These are phyloP conservation scores for Gobio gobio DNA, from an alignment of 2,113 vertebrate species.

Conservation along the genomic window DNA sequence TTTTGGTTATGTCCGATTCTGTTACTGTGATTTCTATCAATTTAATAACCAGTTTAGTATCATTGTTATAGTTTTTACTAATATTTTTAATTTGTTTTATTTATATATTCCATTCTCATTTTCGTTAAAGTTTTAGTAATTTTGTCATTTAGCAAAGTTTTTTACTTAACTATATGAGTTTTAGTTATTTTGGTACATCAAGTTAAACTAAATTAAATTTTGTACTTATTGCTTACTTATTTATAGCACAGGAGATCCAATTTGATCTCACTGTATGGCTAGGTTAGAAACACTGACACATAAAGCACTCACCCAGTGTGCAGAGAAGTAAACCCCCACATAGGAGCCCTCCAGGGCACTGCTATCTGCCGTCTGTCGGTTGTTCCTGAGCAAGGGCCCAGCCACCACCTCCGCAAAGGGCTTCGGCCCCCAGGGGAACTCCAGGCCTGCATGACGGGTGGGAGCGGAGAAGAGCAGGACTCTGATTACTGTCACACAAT, in stretches of 20 bases:
- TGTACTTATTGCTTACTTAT: too few relatives aligned
- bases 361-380: conserved; percentile 89
- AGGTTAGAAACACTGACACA: background rate
- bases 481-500: conserved; percentile 45
- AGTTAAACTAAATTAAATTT: background rate
- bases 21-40: background rate
- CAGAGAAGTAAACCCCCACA: conserved; percentile 96
- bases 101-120: background rate
- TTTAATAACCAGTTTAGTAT: background rate
- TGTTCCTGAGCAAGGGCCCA: conserved; percentile 90
- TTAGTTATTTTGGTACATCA: background rate
- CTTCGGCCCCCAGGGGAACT: conserved; percentile 99
- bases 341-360: conserved; percentile 89
- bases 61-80: background rate
- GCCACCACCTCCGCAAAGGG: conserved; percentile 96
- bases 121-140: background rate
- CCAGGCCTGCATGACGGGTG: conserved; percentile 80
- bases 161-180: too few relatives aligned
- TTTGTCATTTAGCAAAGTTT: too few relatives aligned
- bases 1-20: background rate
- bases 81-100: background rate
- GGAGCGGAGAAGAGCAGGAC: conserved; percentile 15
- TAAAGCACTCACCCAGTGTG: conserved; percentile 91
- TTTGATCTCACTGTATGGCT: background rate
- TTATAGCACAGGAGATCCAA: background rate